phyloP scores from a whole-genome alignment of 2,888 invertebrate genomes.

The Drosophila neutralis region DNA sequence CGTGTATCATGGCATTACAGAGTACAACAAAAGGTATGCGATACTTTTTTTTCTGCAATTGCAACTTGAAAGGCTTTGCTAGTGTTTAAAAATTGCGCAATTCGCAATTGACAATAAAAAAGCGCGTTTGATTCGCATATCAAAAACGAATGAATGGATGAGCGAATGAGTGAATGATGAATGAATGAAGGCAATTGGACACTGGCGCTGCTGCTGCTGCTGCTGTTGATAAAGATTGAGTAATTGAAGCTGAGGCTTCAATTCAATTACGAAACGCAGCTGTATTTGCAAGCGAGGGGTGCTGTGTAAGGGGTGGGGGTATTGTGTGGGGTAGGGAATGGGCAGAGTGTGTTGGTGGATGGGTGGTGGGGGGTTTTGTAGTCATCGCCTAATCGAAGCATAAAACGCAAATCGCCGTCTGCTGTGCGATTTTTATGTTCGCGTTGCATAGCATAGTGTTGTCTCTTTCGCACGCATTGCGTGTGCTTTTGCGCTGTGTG shows the following conservation, averaged over 20 bases:
- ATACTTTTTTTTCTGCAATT: background rate
- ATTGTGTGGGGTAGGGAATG: background rate
- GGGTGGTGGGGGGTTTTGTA: background rate
- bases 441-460: slow-evolving; percentile 43
- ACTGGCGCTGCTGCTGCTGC: background rate
- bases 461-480: background rate
- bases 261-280: slow-evolving; percentile 34
- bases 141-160: background rate
- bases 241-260: slow-evolving; percentile 28
- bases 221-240: slow-evolving; percentile 17
- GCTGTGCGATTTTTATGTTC: slow-evolving; percentile 60
- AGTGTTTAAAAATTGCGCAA: background rate
- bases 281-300: slow-evolving; percentile 1
- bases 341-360: background rate
- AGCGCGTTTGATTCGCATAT: slow-evolving; percentile 2
- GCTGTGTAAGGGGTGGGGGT: background rate
- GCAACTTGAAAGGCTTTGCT: background rate
- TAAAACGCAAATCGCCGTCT: slow-evolving; percentile 71
- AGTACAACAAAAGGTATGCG: background rate
- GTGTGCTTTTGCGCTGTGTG: background rate
- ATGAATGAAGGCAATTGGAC: slow-evolving; percentile 1
- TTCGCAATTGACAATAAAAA: background rate
- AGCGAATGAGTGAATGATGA: background rate
- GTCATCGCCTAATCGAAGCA: slow-evolving; percentile 70
- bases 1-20: background rate